These are phyloP conservation scores for Blennius ocellaris DNA, from an alignment of 2,113 vertebrate species.

Conservation along the genomic window DNA sequence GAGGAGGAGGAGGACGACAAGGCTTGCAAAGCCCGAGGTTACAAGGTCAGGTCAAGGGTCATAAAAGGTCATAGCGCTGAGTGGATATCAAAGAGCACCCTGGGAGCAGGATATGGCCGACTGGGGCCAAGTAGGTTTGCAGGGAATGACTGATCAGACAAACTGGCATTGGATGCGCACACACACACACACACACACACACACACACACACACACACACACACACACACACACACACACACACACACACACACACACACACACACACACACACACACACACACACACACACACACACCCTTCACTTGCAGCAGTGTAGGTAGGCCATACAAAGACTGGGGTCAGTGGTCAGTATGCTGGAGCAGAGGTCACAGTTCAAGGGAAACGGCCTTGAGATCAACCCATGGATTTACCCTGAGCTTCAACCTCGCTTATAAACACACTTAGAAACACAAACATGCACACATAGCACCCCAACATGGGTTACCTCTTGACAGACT, in stretches of 20 bases:
- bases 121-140: constrained; percentile 76
- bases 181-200: no score
- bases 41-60: constrained; percentile 73
- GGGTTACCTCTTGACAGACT: constrained; percentile 71
- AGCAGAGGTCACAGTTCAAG: constrained; percentile 70
- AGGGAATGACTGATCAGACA: constrained; percentile 76
- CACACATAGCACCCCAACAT: constrained; percentile 24
- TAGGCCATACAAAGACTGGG: constrained; percentile 47
- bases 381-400: constrained; percentile 62
- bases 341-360: constrained; percentile 66
- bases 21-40: constrained; percentile 63
- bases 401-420: constrained; percentile 33
- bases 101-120: constrained; percentile 78
- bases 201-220: no score
- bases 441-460: constrained; percentile 8
- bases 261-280: constrained; percentile 50
- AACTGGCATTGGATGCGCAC: constrained; percentile 2
- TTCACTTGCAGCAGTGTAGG: constrained; percentile 32
- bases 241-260: no score
- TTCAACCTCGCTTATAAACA: constrained; percentile 12
- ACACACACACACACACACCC: constrained; percentile 10
- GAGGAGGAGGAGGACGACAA: constrained; percentile 56
- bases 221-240: no score
- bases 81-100: constrained; percentile 81
- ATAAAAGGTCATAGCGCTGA: constrained; percentile 76